A percentile compares a stretch with the other conserved stretches of the same genome.
Evolutionary conservation across 2,888 invertebrate species (phyloP).

Genomic region (Opisthograptis luteolata): DNA sequence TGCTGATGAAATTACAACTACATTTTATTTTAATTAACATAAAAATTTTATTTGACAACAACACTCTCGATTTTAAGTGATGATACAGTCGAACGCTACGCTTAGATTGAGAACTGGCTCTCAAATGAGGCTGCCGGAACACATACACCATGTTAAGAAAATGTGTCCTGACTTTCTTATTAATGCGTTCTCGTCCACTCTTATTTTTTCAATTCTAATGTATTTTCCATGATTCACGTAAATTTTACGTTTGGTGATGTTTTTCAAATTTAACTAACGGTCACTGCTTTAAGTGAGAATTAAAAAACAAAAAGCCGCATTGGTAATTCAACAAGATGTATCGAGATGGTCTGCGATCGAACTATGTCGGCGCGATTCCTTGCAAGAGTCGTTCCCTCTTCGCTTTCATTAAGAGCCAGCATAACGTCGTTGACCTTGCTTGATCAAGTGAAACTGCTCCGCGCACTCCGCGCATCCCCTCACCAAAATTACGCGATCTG

Average conservation of each 20-base stretch:
- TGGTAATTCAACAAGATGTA: not conserved
- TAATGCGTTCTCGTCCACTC: constrained; percentile 20
- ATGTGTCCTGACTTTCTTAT: constrained; percentile 38
- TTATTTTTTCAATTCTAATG: constrained; percentile 12
- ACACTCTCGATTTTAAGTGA: no score
- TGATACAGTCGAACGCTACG: no score
- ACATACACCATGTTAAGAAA: no score
- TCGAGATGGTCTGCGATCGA: not conserved
- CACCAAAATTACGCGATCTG: no score
- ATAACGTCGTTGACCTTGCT: no score
- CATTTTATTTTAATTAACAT: no score
- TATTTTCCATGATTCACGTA: constrained; percentile 18
- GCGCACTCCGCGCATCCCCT: no score
- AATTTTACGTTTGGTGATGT: constrained; percentile 7
- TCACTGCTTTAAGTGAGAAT: constrained; percentile 21
- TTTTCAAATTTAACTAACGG: constrained; percentile 8
- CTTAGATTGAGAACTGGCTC: no score
- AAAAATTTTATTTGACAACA: no score
- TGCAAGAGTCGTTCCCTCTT: constrained; percentile 9
- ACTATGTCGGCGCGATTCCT: constrained; percentile 4
- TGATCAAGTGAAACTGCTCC: no score
- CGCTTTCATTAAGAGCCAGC: constrained; percentile 24
- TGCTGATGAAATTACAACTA: no score
- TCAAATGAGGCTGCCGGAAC: no score
- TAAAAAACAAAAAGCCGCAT: constrained; percentile 1